Evolutionary conservation across 1,140 invertebrate species (phyloP).

Genomic region (Oryzaephilus surinamensis): DNA sequence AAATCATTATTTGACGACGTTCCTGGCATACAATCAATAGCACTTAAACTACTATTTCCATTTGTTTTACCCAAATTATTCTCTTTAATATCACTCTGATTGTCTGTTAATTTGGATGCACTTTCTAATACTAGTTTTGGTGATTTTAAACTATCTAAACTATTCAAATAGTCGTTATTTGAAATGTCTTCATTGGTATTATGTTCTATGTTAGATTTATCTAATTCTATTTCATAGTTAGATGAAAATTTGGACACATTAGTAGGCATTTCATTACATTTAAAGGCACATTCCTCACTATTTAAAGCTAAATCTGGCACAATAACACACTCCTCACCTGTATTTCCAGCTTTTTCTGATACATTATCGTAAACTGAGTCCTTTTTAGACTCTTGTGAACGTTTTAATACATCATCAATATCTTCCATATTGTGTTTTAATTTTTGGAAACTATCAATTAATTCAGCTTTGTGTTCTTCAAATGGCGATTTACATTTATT

Average conservation of each 20-base stretch:
- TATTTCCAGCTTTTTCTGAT: slow-evolving; percentile 7
- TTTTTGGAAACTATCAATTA: slow-evolving; percentile 28
- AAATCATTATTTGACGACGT: background rate
- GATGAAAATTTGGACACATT: slow-evolving; percentile 6
- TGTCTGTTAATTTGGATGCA: too few relatives aligned
- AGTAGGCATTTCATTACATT: too few relatives aligned
- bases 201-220: slow-evolving; percentile 1
- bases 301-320: slow-evolving; percentile 14
- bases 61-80: slow-evolving; percentile 5
- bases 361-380: slow-evolving; percentile 5
- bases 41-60: too few relatives aligned
- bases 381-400: background rate
- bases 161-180: slow-evolving; percentile 10
- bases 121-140: slow-evolving; percentile 29
- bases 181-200: background rate
- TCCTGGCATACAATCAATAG: background rate
- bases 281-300: slow-evolving; percentile 15
- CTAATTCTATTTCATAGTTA: slow-evolving; percentile 9
- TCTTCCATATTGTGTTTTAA: slow-evolving; percentile 20
- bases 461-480: slow-evolving; percentile 26
- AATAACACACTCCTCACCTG: slow-evolving; percentile 22
- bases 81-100: too few relatives aligned
- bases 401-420: background rate
- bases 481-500: slow-evolving; percentile 24
- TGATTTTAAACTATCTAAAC: slow-evolving; percentile 28